Conservation (phyloP, 2,888 invertebrate species). For the Sisyra terminalis region DNA sequence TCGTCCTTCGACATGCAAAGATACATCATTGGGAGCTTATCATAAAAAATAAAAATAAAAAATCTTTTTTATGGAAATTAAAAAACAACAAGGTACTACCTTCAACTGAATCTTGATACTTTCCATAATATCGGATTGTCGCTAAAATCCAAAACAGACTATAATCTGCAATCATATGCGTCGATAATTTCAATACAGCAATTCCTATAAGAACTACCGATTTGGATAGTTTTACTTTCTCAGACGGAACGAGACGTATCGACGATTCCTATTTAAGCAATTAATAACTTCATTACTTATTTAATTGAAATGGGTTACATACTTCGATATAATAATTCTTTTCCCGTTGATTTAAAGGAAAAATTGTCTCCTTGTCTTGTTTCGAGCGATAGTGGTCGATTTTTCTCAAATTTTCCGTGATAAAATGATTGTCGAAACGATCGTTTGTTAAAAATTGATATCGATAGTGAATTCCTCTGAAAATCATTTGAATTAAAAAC, state of each 20-base stretch:
- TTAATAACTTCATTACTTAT: background rate
- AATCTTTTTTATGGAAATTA: background rate
- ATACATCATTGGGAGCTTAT: slow-evolving; percentile 25
- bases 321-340: slow-evolving; percentile 43
- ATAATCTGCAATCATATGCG: slow-evolving; percentile 63
- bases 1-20: slow-evolving; percentile 40
- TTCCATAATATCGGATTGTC: slow-evolving; percentile 30
- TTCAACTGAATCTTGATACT: slow-evolving; percentile 28
- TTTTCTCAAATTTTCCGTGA: slow-evolving; percentile 44
- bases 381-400: slow-evolving; percentile 43
- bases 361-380: slow-evolving; percentile 40
- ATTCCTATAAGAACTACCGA: slow-evolving; percentile 40
- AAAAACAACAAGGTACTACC: slow-evolving; percentile 16
- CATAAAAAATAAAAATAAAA: background rate
- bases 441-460: slow-evolving; percentile 51
- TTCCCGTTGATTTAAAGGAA: slow-evolving; percentile 52
- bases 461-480: slow-evolving; percentile 52
- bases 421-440: slow-evolving; percentile 53
- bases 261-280: slow-evolving; percentile 34
- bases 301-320: slow-evolving; percentile 17
- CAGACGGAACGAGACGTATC: slow-evolving; percentile 37
- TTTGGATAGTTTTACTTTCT: slow-evolving; percentile 36
- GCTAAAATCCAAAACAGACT: slow-evolving; percentile 61
- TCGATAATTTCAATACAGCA: slow-evolving; percentile 50
- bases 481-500: slow-evolving; percentile 12